Conservation (phyloP, 1,140 invertebrate species). For the Eumaeus atala region DNA sequence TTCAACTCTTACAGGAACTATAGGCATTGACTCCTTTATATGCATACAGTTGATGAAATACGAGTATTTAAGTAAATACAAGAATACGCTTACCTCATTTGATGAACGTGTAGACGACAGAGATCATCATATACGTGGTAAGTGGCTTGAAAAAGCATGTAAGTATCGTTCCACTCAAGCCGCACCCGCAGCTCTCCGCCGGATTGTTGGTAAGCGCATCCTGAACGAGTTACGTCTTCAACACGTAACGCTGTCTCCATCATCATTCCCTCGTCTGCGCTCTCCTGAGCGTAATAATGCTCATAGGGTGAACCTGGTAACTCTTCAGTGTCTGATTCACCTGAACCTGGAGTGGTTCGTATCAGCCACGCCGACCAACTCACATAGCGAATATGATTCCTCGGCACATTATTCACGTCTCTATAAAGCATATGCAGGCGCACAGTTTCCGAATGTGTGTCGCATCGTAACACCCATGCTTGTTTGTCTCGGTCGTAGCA, state of each 20-base stretch:
- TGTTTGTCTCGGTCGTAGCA: conserved; percentile 89
- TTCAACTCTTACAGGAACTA: too few species aligned
- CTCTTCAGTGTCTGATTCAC: conserved; percentile 76
- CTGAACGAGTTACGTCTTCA: conserved; percentile 85
- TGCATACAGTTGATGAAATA: too few species aligned
- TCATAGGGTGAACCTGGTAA: conserved; percentile 85
- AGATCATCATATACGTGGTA: conserved; percentile 93
- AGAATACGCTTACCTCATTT: conserved; percentile 80
- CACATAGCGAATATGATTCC: conserved; percentile 88
- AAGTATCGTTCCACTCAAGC: conserved; percentile 90
- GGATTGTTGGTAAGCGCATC: conserved; percentile 84
- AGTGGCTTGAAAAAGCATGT: conserved; percentile 88
- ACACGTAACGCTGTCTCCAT: conserved; percentile 88
- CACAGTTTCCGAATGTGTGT: conserved; percentile 86
- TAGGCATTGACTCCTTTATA: too few species aligned
- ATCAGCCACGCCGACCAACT: conserved; percentile 87
- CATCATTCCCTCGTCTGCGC: conserved; percentile 86
- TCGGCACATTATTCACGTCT: conserved; percentile 88
- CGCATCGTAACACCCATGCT: conserved; percentile 87
- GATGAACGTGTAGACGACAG: conserved; percentile 87
- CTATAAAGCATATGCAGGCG: conserved; percentile 88
- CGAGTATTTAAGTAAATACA: neutral
- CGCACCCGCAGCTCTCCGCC: conserved; percentile 86
- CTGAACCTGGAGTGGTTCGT: conserved; percentile 74
- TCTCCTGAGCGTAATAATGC: conserved; percentile 90